Base-by-base conservation (phyloP, 2,888 invertebrate genomes). In the Ornithoptera alexandrae region DNA sequence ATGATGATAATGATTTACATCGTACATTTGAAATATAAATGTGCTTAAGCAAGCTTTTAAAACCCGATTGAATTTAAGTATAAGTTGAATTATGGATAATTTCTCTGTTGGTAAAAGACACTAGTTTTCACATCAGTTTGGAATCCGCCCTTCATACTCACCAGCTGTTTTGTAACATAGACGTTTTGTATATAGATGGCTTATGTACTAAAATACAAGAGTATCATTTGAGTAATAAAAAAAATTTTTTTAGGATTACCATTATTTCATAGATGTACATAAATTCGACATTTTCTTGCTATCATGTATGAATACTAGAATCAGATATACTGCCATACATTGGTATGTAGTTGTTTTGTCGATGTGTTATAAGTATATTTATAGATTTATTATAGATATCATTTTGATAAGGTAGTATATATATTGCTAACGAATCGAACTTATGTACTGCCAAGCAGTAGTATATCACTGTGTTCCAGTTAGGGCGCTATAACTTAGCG, bases 141-240 rank as follows among this genome's bases (percentile, higher is more conserved):
- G 74, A 75, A 79, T 77, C 74, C 75, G 74, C 76, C 68, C 67
- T 72, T 72, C 70, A 65, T 74, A 71, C 65, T 67, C 67, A 65
- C 76, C 79, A 77, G 69, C 72, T 74, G 75, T 78, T 75, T 76
- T 74, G 18, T 50, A 71, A 74, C 74, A 70, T 74, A 74, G 77
- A 78, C 78, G 76, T 78, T 76, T 76, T 82, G 82, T 83, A 83
- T 73, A 82, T 81, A 81, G 71, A 73, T 73, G 74, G 79, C 78
- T 80, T 81, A 74, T 71, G 74, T 72, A 71, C 64, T 68, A 20
- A 50, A 50, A 15, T 18, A 17, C 50, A 18, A 20, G 22, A 22
- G n/a, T 20, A 22, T 4, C 22, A 20, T 57, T n/a, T 17, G 20
- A 30, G 46, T 18, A 53, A n/a, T 20, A 17, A 58, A 12, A 57